A percentile compares a stretch with the other conserved stretches of the same genome.
Conservation (phyloP, 2,113 vertebrate genomes). For the Sigmodon hispidus region DNA sequence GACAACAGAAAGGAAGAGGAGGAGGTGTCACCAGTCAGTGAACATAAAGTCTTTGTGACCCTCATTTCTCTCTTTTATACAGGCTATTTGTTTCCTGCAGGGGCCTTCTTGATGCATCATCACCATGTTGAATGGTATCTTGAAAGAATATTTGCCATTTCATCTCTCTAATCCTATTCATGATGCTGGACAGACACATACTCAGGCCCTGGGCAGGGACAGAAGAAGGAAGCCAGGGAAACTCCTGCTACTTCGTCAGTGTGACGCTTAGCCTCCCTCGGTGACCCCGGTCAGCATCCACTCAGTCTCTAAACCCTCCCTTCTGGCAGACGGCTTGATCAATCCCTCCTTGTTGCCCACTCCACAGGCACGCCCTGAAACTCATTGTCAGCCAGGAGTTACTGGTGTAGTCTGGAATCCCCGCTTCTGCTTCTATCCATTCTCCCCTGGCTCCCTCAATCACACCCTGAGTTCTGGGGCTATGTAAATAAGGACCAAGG, state of each 20-base stretch:
- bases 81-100: background rate
- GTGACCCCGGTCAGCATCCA: background rate
- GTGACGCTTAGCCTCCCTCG: too few relatives aligned
- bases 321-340: background rate
- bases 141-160: too few relatives aligned
- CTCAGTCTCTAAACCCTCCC: background rate
- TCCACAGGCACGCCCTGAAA: background rate
- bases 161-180: too few relatives aligned
- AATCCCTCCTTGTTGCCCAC: background rate
- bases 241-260: background rate
- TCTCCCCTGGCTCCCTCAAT: fast-evolving
- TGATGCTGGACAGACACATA: background rate
- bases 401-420: background rate
- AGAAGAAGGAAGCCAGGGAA: too few relatives aligned
- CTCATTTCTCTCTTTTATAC: background rate
- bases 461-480: background rate
- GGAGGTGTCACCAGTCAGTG: background rate
- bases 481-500: fast-evolving
- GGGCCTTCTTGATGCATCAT: fast-evolving
- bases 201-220: background rate
- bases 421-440: fast-evolving
- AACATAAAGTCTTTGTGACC: background rate
- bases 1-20: background rate
- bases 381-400: background rate
- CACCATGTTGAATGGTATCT: fast-evolving